Evolutionary conservation across 2,113 vertebrate species (phyloP).

Genomic region (Myotis brandtii): DNA sequence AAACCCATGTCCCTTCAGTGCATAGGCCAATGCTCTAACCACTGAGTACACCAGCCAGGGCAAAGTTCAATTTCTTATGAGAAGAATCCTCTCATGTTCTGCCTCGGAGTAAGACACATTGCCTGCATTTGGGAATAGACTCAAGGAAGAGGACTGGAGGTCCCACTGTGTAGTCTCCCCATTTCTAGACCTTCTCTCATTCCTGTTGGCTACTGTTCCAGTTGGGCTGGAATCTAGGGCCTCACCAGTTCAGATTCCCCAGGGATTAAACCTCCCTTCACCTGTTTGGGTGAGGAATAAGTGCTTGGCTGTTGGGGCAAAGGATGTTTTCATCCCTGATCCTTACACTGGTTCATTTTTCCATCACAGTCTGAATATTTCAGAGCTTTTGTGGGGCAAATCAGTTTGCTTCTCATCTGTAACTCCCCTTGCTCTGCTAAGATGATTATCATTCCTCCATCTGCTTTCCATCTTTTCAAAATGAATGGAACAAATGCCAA

Average conservation of each 20-base stretch:
- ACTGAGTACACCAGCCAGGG: no score
- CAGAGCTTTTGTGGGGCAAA: not conserved
- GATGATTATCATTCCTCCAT: not conserved
- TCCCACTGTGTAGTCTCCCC: not conserved
- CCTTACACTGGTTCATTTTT: not conserved
- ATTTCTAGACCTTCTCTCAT: not conserved
- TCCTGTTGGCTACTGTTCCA: not conserved
- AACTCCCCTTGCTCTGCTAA: not conserved
- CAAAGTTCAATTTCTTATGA: not conserved
- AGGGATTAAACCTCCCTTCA: not conserved
- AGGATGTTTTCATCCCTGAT: not conserved
- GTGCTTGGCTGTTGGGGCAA: not conserved
- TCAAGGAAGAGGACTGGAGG: not conserved
- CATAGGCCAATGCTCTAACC: no score
- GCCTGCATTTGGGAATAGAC: not conserved
- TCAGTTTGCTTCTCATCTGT: not conserved
- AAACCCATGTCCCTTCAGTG: no score
- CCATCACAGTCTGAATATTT: not conserved
- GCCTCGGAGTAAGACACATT: not conserved
- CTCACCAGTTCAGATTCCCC: not conserved
- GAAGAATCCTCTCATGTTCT: not conserved
- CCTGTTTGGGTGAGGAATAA: not conserved
- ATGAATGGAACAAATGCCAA: not conserved
- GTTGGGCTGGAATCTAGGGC: no score
- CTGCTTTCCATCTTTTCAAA: conserved; percentile 18